Percentiles rank a stretch among this genome's conserved stretches.
Conservation (phyloP, 1,140 invertebrate species). For the Polypedilum vanderplanki region DNA sequence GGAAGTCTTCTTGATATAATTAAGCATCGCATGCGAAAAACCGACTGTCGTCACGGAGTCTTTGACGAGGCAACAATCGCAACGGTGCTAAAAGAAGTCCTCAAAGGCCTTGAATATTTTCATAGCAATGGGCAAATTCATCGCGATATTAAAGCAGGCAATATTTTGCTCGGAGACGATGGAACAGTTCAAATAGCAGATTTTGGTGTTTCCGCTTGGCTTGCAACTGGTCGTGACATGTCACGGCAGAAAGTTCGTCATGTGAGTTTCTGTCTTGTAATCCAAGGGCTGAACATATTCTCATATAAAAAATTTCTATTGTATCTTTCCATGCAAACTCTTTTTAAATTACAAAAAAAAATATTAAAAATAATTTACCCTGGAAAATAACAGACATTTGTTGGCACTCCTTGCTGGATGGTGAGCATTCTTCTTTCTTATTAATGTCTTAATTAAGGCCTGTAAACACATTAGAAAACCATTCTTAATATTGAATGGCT, state of each 20-base stretch:
- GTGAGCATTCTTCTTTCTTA: no score
- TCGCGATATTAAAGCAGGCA: slow-evolving; percentile 96
- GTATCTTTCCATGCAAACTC: no score
- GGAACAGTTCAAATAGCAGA: slow-evolving; percentile 98
- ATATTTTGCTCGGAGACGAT: slow-evolving; percentile 95
- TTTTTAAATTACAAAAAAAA: no score
- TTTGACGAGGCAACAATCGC: slow-evolving; percentile 97
- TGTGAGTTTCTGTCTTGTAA: no score
- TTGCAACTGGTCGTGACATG: slow-evolving; percentile 82
- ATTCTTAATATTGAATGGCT: no score
- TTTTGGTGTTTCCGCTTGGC: slow-evolving; percentile 89
- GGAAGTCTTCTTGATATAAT: slow-evolving; percentile 96
- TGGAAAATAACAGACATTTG: no score
- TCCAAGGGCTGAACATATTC: no score
- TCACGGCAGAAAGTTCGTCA: slow-evolving; percentile 92
- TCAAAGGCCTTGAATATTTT: slow-evolving; percentile 98
- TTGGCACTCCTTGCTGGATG: no score
- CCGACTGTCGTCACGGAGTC: slow-evolving; percentile 90
- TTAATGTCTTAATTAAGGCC: no score
- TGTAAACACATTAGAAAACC: no score
- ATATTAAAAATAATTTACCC: no score
- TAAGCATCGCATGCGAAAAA: slow-evolving; percentile 88
- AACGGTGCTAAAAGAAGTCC: slow-evolving; percentile 96
- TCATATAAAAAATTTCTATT: no score
- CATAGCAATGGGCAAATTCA: slow-evolving; percentile 99